phyloP scores from a whole-genome alignment of 2,113 vertebrate species.

The Ictalurus punctatus region DNA sequence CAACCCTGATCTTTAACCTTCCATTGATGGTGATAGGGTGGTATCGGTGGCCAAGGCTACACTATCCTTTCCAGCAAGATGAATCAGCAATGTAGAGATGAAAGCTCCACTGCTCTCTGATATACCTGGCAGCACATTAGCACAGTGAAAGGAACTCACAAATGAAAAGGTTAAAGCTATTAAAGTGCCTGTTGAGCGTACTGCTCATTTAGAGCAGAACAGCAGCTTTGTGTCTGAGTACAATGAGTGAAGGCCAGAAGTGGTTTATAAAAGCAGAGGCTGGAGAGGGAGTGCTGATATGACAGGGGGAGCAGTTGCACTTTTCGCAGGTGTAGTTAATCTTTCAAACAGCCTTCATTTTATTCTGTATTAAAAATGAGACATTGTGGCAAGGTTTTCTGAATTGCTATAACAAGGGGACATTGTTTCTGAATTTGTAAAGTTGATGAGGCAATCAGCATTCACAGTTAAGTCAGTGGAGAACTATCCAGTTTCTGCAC shows the following conservation, averaged over 20 bases:
- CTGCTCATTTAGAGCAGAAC: constrained; percentile 46
- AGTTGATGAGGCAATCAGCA: not conserved
- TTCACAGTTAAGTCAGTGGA: not conserved
- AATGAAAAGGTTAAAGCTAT: constrained; percentile 41
- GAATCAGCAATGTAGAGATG: constrained; percentile 19
- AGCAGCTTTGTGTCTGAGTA: constrained; percentile 15
- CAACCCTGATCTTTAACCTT: not conserved
- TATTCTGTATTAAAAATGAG: not conserved
- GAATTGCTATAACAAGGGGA: not conserved
- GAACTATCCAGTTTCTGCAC: not conserved
- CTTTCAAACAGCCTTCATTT: not conserved
- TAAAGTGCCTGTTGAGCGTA: constrained; percentile 29
- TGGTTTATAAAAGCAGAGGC: not conserved
- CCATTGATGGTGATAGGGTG: not conserved
- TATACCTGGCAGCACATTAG: constrained; percentile 46
- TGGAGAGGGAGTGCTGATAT: not conserved
- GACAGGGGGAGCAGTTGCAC: not conserved
- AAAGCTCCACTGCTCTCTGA: constrained; percentile 39
- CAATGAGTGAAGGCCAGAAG: not conserved
- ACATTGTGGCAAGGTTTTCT: not conserved
- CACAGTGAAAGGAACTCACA: constrained; percentile 17
- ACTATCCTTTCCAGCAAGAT: constrained; percentile 16
- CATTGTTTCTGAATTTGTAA: not conserved
- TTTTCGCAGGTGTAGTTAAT: not conserved
- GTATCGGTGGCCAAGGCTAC: not conserved